A percentile compares a stretch with the other conserved stretches of the same genome.
These are phyloP conservation scores for Hedya salicella DNA, from an alignment of 2,888 invertebrate species.

Conservation along the genomic window DNA sequence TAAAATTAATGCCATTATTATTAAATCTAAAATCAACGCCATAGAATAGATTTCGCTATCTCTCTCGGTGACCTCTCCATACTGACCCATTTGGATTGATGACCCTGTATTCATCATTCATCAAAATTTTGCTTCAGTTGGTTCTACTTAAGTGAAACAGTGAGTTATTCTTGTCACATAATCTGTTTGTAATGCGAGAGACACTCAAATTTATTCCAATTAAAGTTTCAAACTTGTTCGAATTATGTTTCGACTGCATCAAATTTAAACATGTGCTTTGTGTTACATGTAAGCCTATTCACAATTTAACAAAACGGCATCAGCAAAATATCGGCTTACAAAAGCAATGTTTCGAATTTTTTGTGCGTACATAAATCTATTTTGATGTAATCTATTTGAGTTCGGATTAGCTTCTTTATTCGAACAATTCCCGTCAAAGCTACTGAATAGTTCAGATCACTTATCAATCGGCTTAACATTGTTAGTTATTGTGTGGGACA, in stretches of 20 bases:
- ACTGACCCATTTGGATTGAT: too few species aligned
- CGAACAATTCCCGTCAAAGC: conserved; percentile 15
- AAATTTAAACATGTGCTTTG: not conserved
- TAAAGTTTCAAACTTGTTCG: not conserved
- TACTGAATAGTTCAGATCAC: conserved; percentile 37
- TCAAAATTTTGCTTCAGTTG: too few species aligned
- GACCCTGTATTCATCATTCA: too few species aligned
- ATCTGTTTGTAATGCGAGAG: not conserved
- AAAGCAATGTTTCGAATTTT: conserved; percentile 34
- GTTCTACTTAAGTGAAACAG: not conserved
- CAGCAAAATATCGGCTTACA: conserved; percentile 37
- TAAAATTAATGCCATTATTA: too few species aligned
- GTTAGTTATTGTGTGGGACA: conserved; percentile 18
- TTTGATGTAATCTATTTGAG: conserved; percentile 37
- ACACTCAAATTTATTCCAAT: not conserved
- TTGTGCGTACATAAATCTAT: conserved; percentile 20
- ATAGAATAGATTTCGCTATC: too few species aligned
- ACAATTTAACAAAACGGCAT: conserved; percentile 20
- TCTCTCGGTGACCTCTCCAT: too few species aligned
- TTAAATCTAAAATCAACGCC: too few species aligned
- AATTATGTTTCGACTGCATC: conserved; percentile 6
- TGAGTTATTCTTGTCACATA: not conserved
- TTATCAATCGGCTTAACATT: conserved; percentile 35
- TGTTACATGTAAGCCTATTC: conserved; percentile 17
- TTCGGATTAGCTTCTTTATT: conserved; percentile 32